These are phyloP conservation scores for Hypotaenidia okinawae DNA, from an alignment of 2,797 vertebrate genomes.

Conservation along the genomic window DNA sequence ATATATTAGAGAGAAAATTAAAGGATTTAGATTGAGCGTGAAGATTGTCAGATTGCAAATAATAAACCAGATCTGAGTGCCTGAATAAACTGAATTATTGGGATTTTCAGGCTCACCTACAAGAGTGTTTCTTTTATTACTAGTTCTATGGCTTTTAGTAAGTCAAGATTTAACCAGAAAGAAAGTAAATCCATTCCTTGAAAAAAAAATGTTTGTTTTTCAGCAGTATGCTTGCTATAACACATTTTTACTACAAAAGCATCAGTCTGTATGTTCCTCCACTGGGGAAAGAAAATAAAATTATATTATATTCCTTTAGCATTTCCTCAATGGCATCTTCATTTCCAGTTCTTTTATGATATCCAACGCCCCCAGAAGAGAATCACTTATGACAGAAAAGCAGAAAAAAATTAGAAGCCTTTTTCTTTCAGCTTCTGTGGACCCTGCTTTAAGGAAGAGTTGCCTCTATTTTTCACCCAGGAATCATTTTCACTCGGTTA, in stretches of 20 bases:
- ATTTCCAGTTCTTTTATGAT: neutral
- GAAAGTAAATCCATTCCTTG: neutral
- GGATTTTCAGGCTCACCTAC: neutral
- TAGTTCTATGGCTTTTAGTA: neutral
- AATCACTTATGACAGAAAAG: neutral
- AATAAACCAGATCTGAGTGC: neutral
- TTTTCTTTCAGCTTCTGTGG: neutral
- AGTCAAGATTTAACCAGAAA: neutral
- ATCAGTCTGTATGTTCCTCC: neutral
- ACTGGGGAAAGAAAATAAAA: neutral
- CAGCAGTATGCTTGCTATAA: neutral
- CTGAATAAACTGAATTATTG: constrained; percentile 2
- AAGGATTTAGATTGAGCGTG: neutral
- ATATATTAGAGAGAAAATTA: constrained; percentile 16
- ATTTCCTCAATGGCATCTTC: neutral
- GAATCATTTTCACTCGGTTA: neutral
- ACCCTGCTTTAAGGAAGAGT: neutral
- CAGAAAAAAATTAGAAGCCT: neutral
- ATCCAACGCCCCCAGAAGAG: neutral
- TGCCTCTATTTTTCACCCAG: neutral
- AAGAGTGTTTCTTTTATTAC: neutral
- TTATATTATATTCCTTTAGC: neutral
- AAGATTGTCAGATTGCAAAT: neutral
- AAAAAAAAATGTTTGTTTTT: neutral
- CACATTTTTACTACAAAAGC: neutral